Evolutionary conservation across 2,797 vertebrate genomes (phyloP).

Genomic region (Holocentrus rufus): DNA sequence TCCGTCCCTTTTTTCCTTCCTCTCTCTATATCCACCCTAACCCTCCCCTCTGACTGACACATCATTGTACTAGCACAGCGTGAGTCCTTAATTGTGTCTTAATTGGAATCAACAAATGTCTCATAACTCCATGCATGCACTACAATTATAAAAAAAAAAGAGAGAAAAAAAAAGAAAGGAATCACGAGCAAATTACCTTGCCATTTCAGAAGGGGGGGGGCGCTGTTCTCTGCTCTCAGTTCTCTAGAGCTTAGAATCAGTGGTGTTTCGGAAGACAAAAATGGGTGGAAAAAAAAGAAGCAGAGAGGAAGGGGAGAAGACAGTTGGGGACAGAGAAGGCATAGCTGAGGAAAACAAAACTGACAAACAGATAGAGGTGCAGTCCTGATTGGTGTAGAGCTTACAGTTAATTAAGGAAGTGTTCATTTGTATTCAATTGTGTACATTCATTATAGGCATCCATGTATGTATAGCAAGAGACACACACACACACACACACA

Average conservation of each 20-base stretch:
- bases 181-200: constrained; percentile 76
- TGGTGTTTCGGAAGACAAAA: constrained; percentile 42
- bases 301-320: constrained; percentile 29
- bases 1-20: not conserved
- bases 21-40: not conserved
- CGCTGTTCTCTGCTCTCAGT: constrained; percentile 59
- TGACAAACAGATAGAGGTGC: constrained; percentile 30
- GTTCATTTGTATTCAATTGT: constrained; percentile 59
- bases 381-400: constrained; percentile 22
- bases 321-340: constrained; percentile 30
- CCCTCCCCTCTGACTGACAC: not conserved
- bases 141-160: constrained; percentile 18
- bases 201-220: constrained; percentile 44
- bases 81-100: not conserved
- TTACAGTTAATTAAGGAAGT: constrained; percentile 40
- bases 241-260: constrained; percentile 69
- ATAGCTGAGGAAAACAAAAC: constrained; percentile 62
- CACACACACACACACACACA: not conserved
- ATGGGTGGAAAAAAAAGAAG: not conserved
- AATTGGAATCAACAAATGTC: not conserved
- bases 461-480: not conserved
- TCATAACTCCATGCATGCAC: constrained; percentile 14
- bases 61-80: not conserved
- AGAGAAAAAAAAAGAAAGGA: constrained; percentile 28
- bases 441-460: constrained; percentile 32